A percentile compares a stretch with the other conserved stretches of the same genome.
Conservation (phyloP, 2,888 invertebrate genomes). For the Scaeva pyrastri region DNA sequence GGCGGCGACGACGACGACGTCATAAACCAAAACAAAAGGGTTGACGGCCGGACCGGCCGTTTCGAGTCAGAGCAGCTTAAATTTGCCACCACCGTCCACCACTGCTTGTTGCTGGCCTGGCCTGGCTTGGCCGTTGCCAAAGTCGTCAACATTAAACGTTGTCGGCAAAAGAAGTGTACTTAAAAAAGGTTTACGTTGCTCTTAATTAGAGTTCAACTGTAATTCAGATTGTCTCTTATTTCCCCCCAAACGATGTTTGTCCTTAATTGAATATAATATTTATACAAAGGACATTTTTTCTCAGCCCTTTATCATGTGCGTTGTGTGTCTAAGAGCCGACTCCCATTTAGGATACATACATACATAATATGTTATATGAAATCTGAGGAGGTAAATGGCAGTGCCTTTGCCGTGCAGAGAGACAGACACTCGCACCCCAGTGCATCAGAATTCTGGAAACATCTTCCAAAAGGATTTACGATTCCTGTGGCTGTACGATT, state of each 20-base stretch:
- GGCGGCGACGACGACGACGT: constrained; percentile 55
- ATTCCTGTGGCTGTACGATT: constrained; percentile 65
- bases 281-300: constrained; percentile 42
- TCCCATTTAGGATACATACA: neutral
- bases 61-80: constrained; percentile 20
- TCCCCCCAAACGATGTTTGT: constrained; percentile 57
- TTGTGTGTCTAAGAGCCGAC: constrained; percentile 2
- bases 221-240: constrained; percentile 71
- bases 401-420: neutral
- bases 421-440: constrained; percentile 55
- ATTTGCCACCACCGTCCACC: constrained; percentile 16
- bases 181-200: constrained; percentile 66
- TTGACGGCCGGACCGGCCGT: constrained; percentile 47
- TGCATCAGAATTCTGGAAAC: constrained; percentile 19
- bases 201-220: constrained; percentile 73
- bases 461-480: constrained; percentile 65
- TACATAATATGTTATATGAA: no score
- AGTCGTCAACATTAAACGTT: neutral
- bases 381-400: constrained; percentile 39
- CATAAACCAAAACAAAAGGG: constrained; percentile 74
- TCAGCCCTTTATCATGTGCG: neutral
- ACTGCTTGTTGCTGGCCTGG: neutral
- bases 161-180: constrained; percentile 67
- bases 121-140: no score
- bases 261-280: constrained; percentile 73